phyloP scores from a whole-genome alignment of 1,140 invertebrate species.

The Wiebesia pumilae region DNA sequence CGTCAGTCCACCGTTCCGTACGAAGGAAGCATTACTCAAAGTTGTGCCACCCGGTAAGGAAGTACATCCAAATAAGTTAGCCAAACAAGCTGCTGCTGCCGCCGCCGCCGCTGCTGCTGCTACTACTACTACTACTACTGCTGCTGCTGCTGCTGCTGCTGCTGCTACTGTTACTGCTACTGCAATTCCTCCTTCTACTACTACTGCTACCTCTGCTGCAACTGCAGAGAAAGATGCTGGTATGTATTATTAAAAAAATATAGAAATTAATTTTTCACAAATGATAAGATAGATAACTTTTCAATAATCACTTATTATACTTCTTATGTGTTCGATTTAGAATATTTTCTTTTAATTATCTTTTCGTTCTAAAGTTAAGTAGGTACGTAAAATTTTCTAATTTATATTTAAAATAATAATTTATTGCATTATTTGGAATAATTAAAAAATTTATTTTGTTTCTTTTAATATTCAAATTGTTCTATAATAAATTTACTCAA shows the following conservation, averaged over 20 bases:
- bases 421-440: too few species aligned
- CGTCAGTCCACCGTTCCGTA: neutral
- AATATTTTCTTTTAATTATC: too few species aligned
- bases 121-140: neutral
- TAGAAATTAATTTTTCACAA: neutral
- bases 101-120: neutral
- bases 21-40: constrained; percentile 2
- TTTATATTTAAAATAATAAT: too few species aligned
- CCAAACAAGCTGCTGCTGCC: constrained; percentile 8
- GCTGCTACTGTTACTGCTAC: neutral
- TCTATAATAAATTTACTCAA: too few species aligned
- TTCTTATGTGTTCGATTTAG: too few species aligned
- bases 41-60: constrained; percentile 38
- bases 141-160: constrained; percentile 15
- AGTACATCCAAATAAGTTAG: constrained; percentile 38
- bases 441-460: too few species aligned
- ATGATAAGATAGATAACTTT: too few species aligned
- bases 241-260: neutral
- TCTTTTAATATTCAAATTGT: too few species aligned
- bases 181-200: constrained; percentile 2
- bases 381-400: neutral
- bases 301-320: too few species aligned
- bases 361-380: neutral
- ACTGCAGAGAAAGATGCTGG: constrained; percentile 38
- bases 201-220: neutral